Evolutionary conservation across 1,140 invertebrate species (phyloP).

Genomic region (Sycobia sp.): DNA sequence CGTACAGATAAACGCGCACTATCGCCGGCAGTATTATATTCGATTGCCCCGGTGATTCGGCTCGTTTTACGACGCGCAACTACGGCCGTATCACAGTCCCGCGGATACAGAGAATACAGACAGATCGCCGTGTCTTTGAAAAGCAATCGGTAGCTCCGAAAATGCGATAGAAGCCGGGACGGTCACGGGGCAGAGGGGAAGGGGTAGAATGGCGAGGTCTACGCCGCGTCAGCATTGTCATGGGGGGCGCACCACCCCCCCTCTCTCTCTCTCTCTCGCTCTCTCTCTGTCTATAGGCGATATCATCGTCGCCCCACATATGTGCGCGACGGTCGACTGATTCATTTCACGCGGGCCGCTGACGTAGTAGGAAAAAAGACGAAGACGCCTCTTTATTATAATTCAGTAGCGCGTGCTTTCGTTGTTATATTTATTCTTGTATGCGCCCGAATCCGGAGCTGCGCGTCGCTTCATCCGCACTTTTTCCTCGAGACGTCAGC

Average conservation of each 20-base stretch:
- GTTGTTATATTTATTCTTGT: not conserved
- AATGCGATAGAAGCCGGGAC: too few relatives aligned
- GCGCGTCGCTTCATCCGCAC: conserved; percentile 26
- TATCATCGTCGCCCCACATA: conserved; percentile 7
- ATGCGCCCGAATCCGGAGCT: conserved; percentile 14
- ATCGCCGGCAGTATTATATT: too few relatives aligned
- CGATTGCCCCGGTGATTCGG: too few relatives aligned
- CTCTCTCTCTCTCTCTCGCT: too few relatives aligned
- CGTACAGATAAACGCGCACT: too few relatives aligned
- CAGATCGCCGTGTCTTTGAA: too few relatives aligned
- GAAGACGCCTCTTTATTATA: too few relatives aligned
- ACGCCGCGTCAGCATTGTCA: conserved; percentile 13
- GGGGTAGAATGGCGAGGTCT: not conserved
- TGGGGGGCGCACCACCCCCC: not conserved
- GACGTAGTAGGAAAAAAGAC: not conserved
- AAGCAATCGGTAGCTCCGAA: too few relatives aligned
- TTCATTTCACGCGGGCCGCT: conserved; percentile 24
- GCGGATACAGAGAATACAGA: too few relatives aligned
- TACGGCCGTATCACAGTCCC: too few relatives aligned
- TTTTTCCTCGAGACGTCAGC: conserved; percentile 26
- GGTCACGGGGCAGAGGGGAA: not conserved
- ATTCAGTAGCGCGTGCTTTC: not conserved
- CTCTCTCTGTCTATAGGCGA: too few relatives aligned
- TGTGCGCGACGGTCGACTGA: conserved; percentile 9
- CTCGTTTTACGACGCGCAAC: too few relatives aligned